Base-by-base conservation (phyloP, 1,140 invertebrate species). In the Drosophila guanche region DNA sequence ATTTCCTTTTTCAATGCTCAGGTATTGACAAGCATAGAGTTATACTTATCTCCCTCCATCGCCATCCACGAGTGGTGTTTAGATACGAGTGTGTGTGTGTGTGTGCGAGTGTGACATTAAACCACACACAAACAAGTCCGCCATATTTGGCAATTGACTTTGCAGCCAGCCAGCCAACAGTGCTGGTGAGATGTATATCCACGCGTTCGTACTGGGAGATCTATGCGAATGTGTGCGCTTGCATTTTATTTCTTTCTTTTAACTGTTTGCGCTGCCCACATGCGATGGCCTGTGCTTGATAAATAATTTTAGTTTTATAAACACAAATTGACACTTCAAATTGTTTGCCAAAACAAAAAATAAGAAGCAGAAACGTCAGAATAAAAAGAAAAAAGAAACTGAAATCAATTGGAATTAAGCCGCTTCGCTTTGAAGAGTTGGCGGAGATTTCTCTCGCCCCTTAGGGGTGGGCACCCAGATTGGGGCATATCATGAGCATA, bases 71-170 rank as follows among this genome's bases (percentile, higher is more conserved):
- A 12, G 33, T 37, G 8, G 33, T 37, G 33, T 10, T 12, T 37
- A 37, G 33, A 37, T 37, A 2, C 42, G 33, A 5, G 29, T 46
- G 4, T 25, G 37, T 42, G 29, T 50, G 12, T 41, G 37, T 45
- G 53, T 68, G 55, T 77, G 45, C 51, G 65, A 71, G 78, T 78
- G 69, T 86, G 83, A 88, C 83, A 88, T 88, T 88, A 88, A 88
- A 73, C 83, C 75, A 81, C 84, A 86, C 74, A 89, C 79, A 83
- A 85, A 79, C 83, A 88, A 83, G 83, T 83, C 65, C 37, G 66
- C 83, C 83, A 88, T 88, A 88, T 88, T 88, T 88, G 84, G 83
- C 70, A 88, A 88, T 88, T 88, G 83, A 89, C 83, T 89, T 88
- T 83, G 83, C 84, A 79, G 75, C 53, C 80, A 58, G 25, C 50